Conservation (phyloP, 2,888 invertebrate genomes). For the Oligia strigilis region DNA sequence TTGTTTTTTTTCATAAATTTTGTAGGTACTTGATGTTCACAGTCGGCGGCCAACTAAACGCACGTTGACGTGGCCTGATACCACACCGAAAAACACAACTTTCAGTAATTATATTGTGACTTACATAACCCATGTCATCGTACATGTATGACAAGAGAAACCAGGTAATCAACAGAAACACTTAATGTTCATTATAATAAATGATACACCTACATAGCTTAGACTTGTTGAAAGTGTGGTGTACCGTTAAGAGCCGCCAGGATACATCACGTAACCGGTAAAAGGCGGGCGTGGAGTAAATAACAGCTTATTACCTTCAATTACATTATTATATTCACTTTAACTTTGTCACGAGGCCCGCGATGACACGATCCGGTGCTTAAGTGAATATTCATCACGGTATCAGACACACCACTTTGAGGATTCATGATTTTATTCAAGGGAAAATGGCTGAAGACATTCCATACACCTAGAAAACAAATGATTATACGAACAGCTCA, state of each 20-base stretch:
- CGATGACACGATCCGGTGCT: slow-evolving; percentile 77
- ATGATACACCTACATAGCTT: slow-evolving; percentile 55
- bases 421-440: slow-evolving; percentile 51
- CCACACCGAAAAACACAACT: not conserved
- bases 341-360: slow-evolving; percentile 79
- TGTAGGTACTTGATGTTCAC: not conserved
- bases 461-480: not conserved
- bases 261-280: slow-evolving; percentile 75
- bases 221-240: slow-evolving; percentile 63
- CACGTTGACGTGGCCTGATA: not conserved
- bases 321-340: slow-evolving; percentile 87
- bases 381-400: slow-evolving; percentile 72
- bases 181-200: slow-evolving; percentile 59
- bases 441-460: slow-evolving; percentile 16
- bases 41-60: not conserved
- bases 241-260: slow-evolving; percentile 63
- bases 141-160: slow-evolving; percentile 27
- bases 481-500: not conserved
- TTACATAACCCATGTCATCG: slow-evolving; percentile 12
- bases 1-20: not conserved
- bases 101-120: not conserved
- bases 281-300: slow-evolving; percentile 75
- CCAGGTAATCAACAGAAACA: slow-evolving; percentile 47
- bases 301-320: slow-evolving; percentile 79
- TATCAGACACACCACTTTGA: slow-evolving; percentile 55